Evolutionary conservation across 2,797 vertebrate species (phyloP).

Genomic region (Threskiornis aethiopicus): DNA sequence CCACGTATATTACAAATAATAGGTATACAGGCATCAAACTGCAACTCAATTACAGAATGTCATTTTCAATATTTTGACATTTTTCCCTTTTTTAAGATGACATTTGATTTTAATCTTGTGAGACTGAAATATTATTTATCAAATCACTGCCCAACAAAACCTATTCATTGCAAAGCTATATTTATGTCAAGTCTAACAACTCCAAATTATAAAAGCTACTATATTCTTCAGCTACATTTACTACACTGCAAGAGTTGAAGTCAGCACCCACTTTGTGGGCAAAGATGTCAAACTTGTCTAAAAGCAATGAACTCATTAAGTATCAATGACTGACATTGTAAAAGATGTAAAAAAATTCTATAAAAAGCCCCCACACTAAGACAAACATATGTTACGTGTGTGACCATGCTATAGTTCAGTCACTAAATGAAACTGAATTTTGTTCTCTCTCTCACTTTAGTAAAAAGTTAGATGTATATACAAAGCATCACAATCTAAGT

Average conservation of each 20-base stretch:
- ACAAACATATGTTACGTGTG: neutral
- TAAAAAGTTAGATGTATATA: neutral
- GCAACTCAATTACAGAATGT: constrained; percentile 57
- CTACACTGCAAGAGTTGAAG: neutral
- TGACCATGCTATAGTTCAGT: neutral
- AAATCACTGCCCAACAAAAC: constrained; percentile 26
- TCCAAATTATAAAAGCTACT: neutral
- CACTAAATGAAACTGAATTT: neutral
- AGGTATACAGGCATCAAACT: constrained; percentile 31
- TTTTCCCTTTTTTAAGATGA: constrained; percentile 16
- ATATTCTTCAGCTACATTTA: neutral
- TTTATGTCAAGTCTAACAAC: neutral
- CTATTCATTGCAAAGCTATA: neutral
- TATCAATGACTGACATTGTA: neutral
- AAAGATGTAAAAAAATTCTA: neutral
- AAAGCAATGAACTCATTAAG: neutral
- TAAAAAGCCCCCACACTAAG: neutral
- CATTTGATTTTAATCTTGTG: constrained; percentile 51
- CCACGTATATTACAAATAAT: constrained; percentile 66
- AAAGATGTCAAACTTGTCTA: neutral
- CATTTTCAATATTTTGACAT: constrained; percentile 67
- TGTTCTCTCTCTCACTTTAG: neutral
- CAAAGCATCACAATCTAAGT: neutral
- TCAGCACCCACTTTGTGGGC: neutral
- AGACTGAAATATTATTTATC: constrained; percentile 8